These are phyloP conservation scores for Drosophila teissieri DNA, from an alignment of 1,140 invertebrate species.

Conservation along the genomic window DNA sequence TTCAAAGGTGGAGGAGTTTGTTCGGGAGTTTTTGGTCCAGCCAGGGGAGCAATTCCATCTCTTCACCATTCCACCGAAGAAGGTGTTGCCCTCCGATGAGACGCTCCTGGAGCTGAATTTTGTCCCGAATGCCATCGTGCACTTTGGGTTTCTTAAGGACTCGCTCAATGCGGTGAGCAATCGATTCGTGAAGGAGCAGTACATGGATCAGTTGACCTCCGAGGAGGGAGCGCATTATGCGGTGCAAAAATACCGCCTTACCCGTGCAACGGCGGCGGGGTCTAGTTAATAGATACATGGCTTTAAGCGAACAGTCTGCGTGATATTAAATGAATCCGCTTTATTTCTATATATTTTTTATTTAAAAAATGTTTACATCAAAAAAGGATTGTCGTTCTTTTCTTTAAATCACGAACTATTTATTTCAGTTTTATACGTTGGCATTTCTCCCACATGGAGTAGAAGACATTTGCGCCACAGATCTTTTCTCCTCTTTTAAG, in stretches of 20 bases:
- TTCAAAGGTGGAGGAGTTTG: conserved; percentile 88
- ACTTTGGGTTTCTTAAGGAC: conserved; percentile 87
- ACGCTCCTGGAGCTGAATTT: conserved; percentile 89
- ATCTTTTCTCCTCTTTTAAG: no score
- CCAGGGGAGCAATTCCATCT: conserved; percentile 88
- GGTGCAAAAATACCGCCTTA: conserved; percentile 68
- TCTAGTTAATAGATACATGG: conserved; percentile 44
- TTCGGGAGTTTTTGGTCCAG: conserved; percentile 88
- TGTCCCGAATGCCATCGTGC: conserved; percentile 90
- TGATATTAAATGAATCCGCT: conserved; percentile 67
- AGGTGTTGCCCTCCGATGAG: conserved; percentile 86
- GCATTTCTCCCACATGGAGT: no score
- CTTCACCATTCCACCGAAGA: conserved; percentile 91
- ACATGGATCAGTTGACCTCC: conserved; percentile 55
- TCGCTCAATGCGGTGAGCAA: conserved; percentile 38
- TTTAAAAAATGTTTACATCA: no score
- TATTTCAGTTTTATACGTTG: no score
- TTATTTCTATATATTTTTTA: conserved; percentile 39
- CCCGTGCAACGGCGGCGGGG: conserved; percentile 30
- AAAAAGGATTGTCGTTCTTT: neutral
- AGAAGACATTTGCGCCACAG: no score
- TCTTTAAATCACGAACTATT: neutral
- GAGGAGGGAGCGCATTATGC: conserved; percentile 71
- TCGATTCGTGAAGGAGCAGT: conserved; percentile 57
- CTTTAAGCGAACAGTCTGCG: conserved; percentile 64